A percentile compares a stretch with the other conserved stretches of the same genome.
Evolutionary conservation across 1,140 invertebrate genomes (phyloP).

Genomic region (Drosophila azteca): DNA sequence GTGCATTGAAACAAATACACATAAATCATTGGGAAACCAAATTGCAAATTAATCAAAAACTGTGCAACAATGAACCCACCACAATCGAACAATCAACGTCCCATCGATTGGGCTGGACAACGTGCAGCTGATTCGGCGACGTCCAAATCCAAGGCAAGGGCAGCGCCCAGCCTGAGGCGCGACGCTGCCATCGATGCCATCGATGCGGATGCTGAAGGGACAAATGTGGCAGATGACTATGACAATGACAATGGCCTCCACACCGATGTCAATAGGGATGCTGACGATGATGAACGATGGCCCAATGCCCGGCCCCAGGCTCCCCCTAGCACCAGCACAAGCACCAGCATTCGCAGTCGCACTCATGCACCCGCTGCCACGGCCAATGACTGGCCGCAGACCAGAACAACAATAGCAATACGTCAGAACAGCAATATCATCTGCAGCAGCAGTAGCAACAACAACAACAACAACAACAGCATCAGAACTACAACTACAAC

Average conservation of each 20-base stretch:
- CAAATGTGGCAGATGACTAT: slow-evolving; percentile 34
- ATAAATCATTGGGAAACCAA: slow-evolving; percentile 57
- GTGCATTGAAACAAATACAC: slow-evolving; percentile 4
- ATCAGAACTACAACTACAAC: slow-evolving; percentile 27
- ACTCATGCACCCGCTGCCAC: slow-evolving; percentile 23
- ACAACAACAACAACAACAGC: slow-evolving; percentile 33
- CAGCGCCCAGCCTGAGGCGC: slow-evolving; percentile 45
- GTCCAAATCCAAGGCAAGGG: slow-evolving; percentile 10
- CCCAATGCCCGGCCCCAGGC: slow-evolving; percentile 31
- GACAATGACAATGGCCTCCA: slow-evolving; percentile 32
- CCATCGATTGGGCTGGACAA: neutral
- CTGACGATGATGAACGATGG: slow-evolving; percentile 64
- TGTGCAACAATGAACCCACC: slow-evolving; percentile 27
- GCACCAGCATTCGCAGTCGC: slow-evolving; percentile 34
- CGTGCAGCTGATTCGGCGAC: slow-evolving; percentile 28
- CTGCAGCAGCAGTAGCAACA: slow-evolving; percentile 27
- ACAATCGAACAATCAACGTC: no score
- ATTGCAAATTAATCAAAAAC: slow-evolving; percentile 66
- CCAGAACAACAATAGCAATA: slow-evolving; percentile 19
- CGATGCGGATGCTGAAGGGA: slow-evolving; percentile 52
- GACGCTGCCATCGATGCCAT: slow-evolving; percentile 58
- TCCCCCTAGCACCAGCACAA: slow-evolving; percentile 45
- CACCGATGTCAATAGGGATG: slow-evolving; percentile 36
- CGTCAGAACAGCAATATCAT: slow-evolving; percentile 22
- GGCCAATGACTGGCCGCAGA: slow-evolving; percentile 14